phyloP scores from a whole-genome alignment of 2,797 vertebrate species.

The Staurois parvus region DNA sequence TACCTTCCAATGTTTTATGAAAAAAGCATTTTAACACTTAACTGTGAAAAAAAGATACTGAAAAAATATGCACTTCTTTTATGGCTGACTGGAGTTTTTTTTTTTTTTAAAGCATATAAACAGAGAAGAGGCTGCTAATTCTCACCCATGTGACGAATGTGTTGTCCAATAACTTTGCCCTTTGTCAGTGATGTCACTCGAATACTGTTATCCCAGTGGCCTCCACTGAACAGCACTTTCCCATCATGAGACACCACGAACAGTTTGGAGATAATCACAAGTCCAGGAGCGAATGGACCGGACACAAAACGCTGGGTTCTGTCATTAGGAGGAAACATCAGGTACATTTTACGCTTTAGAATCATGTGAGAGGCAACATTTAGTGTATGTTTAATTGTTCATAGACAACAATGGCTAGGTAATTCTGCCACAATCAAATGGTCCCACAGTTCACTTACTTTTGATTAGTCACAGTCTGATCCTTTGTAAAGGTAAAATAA shows the following conservation, averaged over 20 bases:
- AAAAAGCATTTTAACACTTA: too few relatives aligned
- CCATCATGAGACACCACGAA: conserved; percentile 94
- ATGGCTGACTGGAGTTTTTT: too few relatives aligned
- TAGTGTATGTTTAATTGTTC: background rate
- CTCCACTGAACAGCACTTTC: conserved; percentile 93
- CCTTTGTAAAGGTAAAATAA: conserved; percentile 97
- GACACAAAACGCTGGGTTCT: conserved; percentile 89
- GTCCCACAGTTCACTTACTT: conserved; percentile 81
- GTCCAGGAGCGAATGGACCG: conserved; percentile 88
- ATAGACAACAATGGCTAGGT: background rate
- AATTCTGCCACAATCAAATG: background rate
- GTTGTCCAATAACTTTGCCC: conserved; percentile 88
- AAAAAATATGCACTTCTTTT: too few relatives aligned
- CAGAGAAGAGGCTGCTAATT: conserved; percentile 3
- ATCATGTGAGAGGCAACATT: background rate
- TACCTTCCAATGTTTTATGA: too few relatives aligned
- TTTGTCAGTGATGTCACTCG: conserved; percentile 91
- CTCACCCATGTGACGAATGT: conserved; percentile 95
- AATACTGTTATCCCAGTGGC: conserved; percentile 97
- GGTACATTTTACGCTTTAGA: too few relatives aligned
- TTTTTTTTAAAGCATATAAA: too few relatives aligned
- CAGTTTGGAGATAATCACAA: conserved; percentile 84
- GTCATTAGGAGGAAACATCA: background rate
- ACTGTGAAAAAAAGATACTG: too few relatives aligned
- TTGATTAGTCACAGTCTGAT: conserved; percentile 90